A percentile compares a stretch with the other conserved stretches of the same genome.
Evolutionary conservation across 2,797 vertebrate species (phyloP).

Genomic region (Cygnus olor): DNA sequence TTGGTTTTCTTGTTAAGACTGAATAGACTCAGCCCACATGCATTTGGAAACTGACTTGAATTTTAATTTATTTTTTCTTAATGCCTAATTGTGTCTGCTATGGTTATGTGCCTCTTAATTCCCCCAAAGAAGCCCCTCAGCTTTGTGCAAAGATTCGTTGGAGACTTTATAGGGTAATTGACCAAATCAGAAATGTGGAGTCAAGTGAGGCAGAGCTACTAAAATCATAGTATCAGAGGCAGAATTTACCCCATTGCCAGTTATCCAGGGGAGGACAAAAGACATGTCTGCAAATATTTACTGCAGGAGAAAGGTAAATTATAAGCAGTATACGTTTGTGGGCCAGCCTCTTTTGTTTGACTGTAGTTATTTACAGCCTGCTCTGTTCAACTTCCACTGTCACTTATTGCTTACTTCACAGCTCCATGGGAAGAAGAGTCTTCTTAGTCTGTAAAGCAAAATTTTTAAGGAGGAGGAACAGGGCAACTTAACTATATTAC

Average conservation of each 20-base stretch:
- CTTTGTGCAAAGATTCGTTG: not conserved
- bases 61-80: conserved; percentile 44
- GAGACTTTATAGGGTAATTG: conserved; percentile 28
- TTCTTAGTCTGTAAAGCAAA: not conserved
- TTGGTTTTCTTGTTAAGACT: conserved; percentile 5
- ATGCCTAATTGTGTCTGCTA: not conserved
- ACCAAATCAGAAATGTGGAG: not conserved
- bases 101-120: conserved; percentile 13
- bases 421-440: not conserved
- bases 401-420: not conserved
- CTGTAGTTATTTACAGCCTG: not conserved
- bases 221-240: not conserved
- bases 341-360: not conserved
- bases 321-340: not conserved
- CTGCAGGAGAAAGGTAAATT: not conserved
- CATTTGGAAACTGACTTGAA: conserved; percentile 6
- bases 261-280: not conserved
- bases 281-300: not conserved
- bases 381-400: not conserved
- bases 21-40: not conserved
- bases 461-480: not conserved
- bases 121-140: not conserved
- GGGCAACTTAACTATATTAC: not conserved
- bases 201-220: not conserved
- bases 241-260: not conserved